These are phyloP conservation scores for Callimorpha dominula DNA, from an alignment of 2,888 invertebrate species.

Conservation along the genomic window DNA sequence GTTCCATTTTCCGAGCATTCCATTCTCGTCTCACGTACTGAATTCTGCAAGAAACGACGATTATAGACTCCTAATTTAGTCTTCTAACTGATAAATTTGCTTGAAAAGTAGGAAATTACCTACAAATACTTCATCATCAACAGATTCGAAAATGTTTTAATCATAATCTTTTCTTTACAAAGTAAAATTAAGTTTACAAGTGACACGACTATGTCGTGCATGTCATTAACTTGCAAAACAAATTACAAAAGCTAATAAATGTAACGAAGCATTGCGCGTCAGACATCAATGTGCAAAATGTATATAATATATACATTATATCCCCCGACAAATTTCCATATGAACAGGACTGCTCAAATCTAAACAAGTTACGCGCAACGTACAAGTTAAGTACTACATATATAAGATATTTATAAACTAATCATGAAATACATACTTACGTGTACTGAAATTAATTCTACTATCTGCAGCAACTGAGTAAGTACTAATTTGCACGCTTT, in stretches of 20 bases:
- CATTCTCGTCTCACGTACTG: constrained; percentile 41
- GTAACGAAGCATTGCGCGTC: neutral
- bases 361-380: neutral
- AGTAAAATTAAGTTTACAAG: neutral
- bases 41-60: constrained; percentile 29
- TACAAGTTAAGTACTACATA: neutral
- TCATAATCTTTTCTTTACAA: neutral
- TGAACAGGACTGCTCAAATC: neutral
- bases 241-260: constrained; percentile 4
- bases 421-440: neutral
- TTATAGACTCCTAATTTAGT: neutral
- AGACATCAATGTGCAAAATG: constrained; percentile 1
- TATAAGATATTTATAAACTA: neutral
- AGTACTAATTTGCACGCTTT: neutral
- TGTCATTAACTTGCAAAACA: constrained; percentile 3
- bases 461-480: neutral
- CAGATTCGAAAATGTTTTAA: neutral
- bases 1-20: constrained; percentile 28
- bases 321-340: neutral
- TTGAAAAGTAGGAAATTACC: neutral
- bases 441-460: neutral
- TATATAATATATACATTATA: constrained; percentile 1
- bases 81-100: neutral
- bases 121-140: neutral
- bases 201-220: neutral